These are phyloP conservation scores for Scaptomyza flava DNA, from an alignment of 2,888 invertebrate genomes.

Conservation along the genomic window DNA sequence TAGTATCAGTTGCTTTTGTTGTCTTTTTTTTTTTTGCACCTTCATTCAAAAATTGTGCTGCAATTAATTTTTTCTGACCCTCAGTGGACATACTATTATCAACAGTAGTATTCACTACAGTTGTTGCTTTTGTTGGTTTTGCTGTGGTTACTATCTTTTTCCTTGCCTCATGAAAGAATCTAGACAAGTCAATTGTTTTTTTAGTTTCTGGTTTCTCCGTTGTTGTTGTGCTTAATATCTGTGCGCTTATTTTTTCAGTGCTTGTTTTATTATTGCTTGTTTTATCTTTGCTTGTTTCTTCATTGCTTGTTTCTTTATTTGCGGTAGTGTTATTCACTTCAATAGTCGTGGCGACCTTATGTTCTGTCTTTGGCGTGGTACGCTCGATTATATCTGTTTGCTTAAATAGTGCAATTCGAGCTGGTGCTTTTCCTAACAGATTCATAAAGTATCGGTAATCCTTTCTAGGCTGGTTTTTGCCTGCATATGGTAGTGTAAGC, in stretches of 20 bases:
- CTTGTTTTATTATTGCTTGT: neutral
- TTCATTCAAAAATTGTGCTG: neutral
- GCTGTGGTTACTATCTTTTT: neutral
- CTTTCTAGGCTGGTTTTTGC: neutral
- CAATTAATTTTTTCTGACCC: neutral
- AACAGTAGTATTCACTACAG: neutral
- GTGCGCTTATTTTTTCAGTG: neutral
- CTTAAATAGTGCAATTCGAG: accelerated
- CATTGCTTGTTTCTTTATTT: neutral
- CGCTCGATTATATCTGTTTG: too few relatives aligned
- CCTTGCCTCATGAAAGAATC: neutral
- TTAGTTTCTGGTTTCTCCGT: neutral
- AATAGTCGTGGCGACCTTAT: neutral
- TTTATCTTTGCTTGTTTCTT: neutral
- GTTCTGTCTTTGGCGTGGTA: neutral
- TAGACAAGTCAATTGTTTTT: neutral
- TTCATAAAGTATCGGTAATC: neutral
- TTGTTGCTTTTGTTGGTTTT: neutral
- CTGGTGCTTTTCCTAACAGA: neutral
- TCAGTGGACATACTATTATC: neutral
- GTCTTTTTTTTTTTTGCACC: neutral
- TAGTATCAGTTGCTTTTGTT: neutral
- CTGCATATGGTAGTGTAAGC: neutral
- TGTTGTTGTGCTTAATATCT: neutral
- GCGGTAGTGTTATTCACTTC: neutral